These are phyloP conservation scores for Mirounga angustirostris DNA, from an alignment of 2,113 vertebrate species.

Conservation along the genomic window DNA sequence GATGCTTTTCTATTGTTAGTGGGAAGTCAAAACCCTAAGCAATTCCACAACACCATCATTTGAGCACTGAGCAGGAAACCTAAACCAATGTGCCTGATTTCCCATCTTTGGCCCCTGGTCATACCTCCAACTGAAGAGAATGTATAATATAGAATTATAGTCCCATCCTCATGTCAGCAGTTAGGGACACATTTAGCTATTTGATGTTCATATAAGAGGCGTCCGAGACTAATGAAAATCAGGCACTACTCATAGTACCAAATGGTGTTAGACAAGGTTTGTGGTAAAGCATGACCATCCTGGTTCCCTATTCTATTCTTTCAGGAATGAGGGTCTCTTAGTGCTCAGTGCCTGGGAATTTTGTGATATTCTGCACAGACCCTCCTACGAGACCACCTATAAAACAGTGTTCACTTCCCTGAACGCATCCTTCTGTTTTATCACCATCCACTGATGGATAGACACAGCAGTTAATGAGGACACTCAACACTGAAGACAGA, in stretches of 20 bases:
- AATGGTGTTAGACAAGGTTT: conserved; percentile 55
- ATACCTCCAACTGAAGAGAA: background rate
- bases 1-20: background rate
- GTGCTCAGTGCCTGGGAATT: background rate
- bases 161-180: background rate
- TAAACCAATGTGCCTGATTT: background rate
- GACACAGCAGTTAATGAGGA: background rate
- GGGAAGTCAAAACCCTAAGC: background rate
- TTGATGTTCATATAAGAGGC: conserved; percentile 45
- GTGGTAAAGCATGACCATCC: conserved; percentile 71
- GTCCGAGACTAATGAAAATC: conserved; percentile 65
- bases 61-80: background rate
- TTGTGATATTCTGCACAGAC: background rate
- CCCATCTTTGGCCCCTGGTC: background rate
- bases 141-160: background rate
- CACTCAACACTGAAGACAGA: background rate
- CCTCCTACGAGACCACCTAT: background rate
- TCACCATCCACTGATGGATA: background rate
- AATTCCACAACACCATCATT: background rate
- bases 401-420: background rate
- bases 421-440: background rate
- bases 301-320: background rate
- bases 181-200: conserved; percentile 32
- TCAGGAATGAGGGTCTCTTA: background rate
- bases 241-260: conserved; percentile 12